Evolutionary conservation across 2,888 invertebrate species (phyloP), one percentile per base, ranked within the genome.

Genomic region (Diloba caeruleocephala): DNA sequence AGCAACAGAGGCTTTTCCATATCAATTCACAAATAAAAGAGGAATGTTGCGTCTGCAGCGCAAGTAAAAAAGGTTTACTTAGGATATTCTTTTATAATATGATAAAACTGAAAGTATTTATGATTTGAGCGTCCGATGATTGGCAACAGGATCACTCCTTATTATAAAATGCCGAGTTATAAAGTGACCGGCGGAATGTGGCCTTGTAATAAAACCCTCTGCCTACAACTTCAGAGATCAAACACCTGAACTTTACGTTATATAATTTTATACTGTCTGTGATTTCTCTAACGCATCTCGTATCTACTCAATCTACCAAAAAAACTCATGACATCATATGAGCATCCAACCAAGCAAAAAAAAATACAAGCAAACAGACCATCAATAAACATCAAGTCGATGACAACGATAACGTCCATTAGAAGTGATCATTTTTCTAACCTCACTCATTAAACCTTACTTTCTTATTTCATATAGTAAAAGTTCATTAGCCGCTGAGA

Each of bases 401-500:
- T 71, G 72, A 72, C 72, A 72, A 71, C 66, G 76, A 81, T 78
- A 78, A 71, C 73, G 78, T 75, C 75, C 70, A 82, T 81, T 80
- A 83, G 75, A 71, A 78, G 73, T 72, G 74, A 81, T 82, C 76
- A 75, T 71, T 79, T 79, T 73, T 74, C 76, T 77, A 82, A 84
- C 81, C 75, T 71, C 71, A 79, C 78, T 82, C 82, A 86, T 87
- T 85, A 85, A 75, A 64, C 44, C 75, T 76, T 57, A 82, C 88
- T 89, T 89, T 88, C 88, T 64, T 61, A 75, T 71, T 68, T 53
- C 49, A 49, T 55, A 54, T 56, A 76, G 85, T 84, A 86, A 85
- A 85, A 88, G 88, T 87, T 89, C 87, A 87, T 89, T 87, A 88
- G 80, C 72, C 79, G 72, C 60, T 57, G 68, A 68, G 73, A 78